These are phyloP conservation scores for Trimorus sp. DNA, from an alignment of 2,888 invertebrate species.

Conservation along the genomic window DNA sequence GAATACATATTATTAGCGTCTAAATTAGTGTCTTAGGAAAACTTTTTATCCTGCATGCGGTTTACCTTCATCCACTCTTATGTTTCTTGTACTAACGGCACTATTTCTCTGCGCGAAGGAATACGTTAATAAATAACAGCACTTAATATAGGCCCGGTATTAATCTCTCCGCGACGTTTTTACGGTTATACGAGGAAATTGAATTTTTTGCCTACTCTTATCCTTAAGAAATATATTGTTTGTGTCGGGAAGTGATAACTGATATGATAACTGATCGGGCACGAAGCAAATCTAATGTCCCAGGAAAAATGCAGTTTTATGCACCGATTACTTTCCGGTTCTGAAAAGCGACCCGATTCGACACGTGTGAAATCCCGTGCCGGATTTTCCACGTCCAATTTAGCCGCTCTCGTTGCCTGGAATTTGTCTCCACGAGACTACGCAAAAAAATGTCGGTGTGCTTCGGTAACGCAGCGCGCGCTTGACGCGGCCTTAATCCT, in stretches of 20 bases:
- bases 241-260: conserved; percentile 38
- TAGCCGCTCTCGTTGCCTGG: conserved; percentile 12
- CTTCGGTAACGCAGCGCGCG: background rate
- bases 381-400: conserved; percentile 21
- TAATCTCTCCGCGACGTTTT: conserved; percentile 23
- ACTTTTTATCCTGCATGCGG: too few species aligned
- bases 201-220: conserved; percentile 38
- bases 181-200: conserved; percentile 36
- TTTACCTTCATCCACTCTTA: too few species aligned
- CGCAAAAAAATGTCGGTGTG: too few species aligned
- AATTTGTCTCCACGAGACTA: conserved; percentile 8
- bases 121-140: too few species aligned
- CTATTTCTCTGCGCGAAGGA: too few species aligned
- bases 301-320: too few species aligned
- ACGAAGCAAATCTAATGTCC: conserved; percentile 1
- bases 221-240: conserved; percentile 37
- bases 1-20: too few species aligned
- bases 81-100: too few species aligned
- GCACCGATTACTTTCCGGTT: too few species aligned
- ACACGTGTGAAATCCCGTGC: background rate
- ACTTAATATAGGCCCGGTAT: too few species aligned
- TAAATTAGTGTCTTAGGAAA: too few species aligned
- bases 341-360: too few species aligned
- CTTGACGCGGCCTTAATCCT: conserved; percentile 2
- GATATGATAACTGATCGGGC: conserved; percentile 41